A percentile compares a stretch with the other conserved stretches of the same genome.
These are phyloP conservation scores for Carcharodon carcharias DNA, from an alignment of 2,797 vertebrate genomes.

Conservation along the genomic window DNA sequence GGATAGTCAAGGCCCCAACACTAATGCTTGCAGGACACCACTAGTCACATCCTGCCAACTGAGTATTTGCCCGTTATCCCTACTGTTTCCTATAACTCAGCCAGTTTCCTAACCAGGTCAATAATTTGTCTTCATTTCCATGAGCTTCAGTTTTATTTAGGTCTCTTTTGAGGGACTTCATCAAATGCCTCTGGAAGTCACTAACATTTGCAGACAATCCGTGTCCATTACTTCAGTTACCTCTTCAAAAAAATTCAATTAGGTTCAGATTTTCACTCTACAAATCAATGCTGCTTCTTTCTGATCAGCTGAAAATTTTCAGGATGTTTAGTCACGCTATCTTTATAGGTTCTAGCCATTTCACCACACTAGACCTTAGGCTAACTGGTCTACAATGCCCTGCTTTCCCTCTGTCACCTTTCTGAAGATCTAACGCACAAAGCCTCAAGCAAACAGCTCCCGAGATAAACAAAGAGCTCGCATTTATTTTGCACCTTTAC, in stretches of 20 bases:
- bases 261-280: neutral
- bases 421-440: neutral
- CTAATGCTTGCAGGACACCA: neutral
- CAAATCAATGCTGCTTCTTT: neutral
- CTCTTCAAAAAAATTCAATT: neutral
- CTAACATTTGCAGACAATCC: neutral
- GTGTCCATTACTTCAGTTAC: too few species aligned
- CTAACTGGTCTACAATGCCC: too few species aligned
- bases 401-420: neutral
- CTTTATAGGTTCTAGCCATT: neutral
- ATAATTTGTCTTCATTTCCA: neutral
- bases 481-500: neutral
- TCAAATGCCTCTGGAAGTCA: neutral
- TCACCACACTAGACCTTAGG: neutral
- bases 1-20: neutral
- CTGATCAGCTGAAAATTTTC: neutral
- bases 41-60: neutral
- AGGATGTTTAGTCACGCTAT: neutral
- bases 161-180: too few species aligned
- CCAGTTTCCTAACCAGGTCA: neutral
- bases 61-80: neutral
- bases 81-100: too few species aligned
- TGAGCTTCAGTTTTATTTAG: too few species aligned
- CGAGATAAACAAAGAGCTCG: neutral
- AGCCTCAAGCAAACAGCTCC: neutral